Evolutionary conservation across 1,140 invertebrate species (phyloP), one percentile per base, ranked within the genome.

Genomic region (Panagrolaimus sp.): DNA sequence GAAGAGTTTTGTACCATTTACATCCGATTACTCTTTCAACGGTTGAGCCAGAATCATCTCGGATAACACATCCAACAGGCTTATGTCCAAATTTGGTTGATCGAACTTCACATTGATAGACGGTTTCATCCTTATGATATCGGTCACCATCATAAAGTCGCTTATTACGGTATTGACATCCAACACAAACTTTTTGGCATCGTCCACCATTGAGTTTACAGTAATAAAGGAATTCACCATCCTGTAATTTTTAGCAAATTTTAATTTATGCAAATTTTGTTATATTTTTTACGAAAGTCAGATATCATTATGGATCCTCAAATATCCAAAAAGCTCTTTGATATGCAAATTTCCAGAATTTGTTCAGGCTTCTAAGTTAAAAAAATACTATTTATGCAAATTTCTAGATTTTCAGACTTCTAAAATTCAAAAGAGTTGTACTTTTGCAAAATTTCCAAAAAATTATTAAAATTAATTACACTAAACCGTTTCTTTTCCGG

Each of bases 101-200:
- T 26, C 65, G 38, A 26, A 67, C 45, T 43, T 64, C 58, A 44
- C 67, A 68, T 65, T 68, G 52, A 24, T 63, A 68, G 17, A 68
- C 67, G 12, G 21, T 65, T 1, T 63, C 52, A 15, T 64, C 58
- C 24, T 65, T 62, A 7, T 64, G 15, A 38, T 65, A 68, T 17
- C 67, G 12, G 26, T 68, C 67, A 17, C 67, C 67, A 38, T 68
- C 58, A 28, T 68, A 64, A 14, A 68, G 55, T 4, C 55, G 55
- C 14, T 68, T 68, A 28, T 65, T n/a, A 44, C 43, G 38, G 26
- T 43, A 44, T 28, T 38, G 28, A 43, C 67, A 68, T 9, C 67
- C 67, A 26, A 68, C 43, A 21, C 58, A 65, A 12, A 65, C 38
- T 46, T 68, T 68, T 12, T 26, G 24, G 26, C 24, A 65, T 26